These are phyloP conservation scores for Caenorhabditis sp. DNA, from an alignment of 2,888 invertebrate genomes.

Conservation along the genomic window DNA sequence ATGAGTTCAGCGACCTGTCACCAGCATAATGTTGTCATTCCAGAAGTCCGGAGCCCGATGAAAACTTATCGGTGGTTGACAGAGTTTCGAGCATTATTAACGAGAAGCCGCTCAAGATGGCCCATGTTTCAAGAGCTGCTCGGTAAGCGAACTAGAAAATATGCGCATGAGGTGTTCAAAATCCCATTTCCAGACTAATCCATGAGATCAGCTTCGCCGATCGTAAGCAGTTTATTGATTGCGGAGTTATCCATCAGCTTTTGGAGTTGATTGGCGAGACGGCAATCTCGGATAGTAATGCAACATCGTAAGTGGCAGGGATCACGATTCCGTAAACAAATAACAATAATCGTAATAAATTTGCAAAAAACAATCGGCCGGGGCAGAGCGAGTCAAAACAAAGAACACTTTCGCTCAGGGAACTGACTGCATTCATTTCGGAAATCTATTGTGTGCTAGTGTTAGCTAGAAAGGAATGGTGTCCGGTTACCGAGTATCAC, in stretches of 20 bases:
- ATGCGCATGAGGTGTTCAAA: too few relatives aligned
- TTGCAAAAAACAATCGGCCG: slow-evolving; percentile 15
- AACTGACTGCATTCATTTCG: slow-evolving; percentile 19
- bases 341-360: too few relatives aligned
- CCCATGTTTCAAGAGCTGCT: slow-evolving; percentile 71
- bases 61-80: slow-evolving; percentile 58
- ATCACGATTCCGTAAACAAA: too few relatives aligned
- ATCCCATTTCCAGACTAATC: slow-evolving; percentile 62
- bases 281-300: slow-evolving; percentile 59
- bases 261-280: slow-evolving; percentile 69
- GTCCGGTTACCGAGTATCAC: slow-evolving; percentile 16
- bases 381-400: slow-evolving; percentile 31
- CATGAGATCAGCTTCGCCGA: slow-evolving; percentile 68
- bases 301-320: slow-evolving; percentile 30
- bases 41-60: slow-evolving; percentile 68
- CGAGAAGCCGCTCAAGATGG: slow-evolving; percentile 72
- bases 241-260: slow-evolving; percentile 70
- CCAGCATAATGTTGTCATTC: not conserved
- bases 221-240: slow-evolving; percentile 64
- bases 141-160: slow-evolving; percentile 52
- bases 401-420: slow-evolving; percentile 2
- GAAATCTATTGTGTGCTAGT: too few relatives aligned
- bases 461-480: slow-evolving; percentile 6
- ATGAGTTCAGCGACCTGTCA: not conserved
- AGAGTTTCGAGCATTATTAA: slow-evolving; percentile 57